Evolutionary conservation across 1,140 invertebrate genomes (phyloP), one percentile per base, ranked within the genome.

Genomic region (Cotesia chilonis): DNA sequence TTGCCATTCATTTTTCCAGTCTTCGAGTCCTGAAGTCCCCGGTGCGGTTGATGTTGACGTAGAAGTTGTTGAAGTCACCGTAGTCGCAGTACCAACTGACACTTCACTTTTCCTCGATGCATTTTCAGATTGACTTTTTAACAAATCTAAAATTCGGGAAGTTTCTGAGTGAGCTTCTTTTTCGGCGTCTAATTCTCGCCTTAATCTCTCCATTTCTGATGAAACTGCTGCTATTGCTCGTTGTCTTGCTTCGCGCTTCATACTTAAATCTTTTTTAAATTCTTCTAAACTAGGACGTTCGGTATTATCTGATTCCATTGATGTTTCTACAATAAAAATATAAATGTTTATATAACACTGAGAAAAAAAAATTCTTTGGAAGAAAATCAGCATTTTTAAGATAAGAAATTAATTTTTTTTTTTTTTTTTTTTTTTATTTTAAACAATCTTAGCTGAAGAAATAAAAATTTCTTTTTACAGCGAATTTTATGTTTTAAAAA

Each of bases 91-190:
- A n/a, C 28, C 68, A 36, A 64, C 47, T 2, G 64, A 72, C 17
- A 73, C 70, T 35, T 76, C 73, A 52, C 75, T 68, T 14, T 73
- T 77, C 73, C 76, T 66, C 35, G 60, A 17, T 10, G 47, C 65
- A 9, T 74, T 61, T 54, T 77, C 77, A 35, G 68, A 63, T 55
- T 82, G 79, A 9, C 78, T 78, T 72, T 80, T 82, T 4, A 85
- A 69, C 0, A 82, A 68, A 73, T 84, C 82, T 14, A 87, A 66
- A 4, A 83, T 71, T 66, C 74, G 82, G 0, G 78, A 82, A 4
- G 85, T 87, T 71, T 87, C 82, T 36, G 80, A 81, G 77, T 87
- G 85, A 9, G 84, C 83, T n/a, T 81, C 79, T 57, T 85, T 86
- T 68, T 88, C 87, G 7, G 80, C 79, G 55, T 83, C 82, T 5